Base-by-base conservation (phyloP, 37 sponge, comb jelly and placozoan species). In the Sycon ciliatum region DNA sequence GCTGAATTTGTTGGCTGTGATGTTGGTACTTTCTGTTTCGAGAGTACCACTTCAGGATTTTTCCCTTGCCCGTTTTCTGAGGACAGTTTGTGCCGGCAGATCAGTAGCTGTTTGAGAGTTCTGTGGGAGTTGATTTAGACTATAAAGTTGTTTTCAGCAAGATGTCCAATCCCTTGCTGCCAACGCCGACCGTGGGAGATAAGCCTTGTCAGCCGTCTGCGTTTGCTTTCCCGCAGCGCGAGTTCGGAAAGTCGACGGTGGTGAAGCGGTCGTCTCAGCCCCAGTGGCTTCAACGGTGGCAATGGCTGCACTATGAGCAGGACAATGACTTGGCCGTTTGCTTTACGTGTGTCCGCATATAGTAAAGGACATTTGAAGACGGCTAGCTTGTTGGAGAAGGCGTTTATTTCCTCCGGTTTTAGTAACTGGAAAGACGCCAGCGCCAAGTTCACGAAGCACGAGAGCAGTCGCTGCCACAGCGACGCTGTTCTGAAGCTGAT, bases 401-500 rank as follows among this genome's bases (percentile, higher is more conserved):
- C 29, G 24, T 26, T n/a, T 18, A 60, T 58, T 73, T 53, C 61
- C 56, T 32, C 68, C 30, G 68, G 68, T 24, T 66, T 66, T 34
- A 32, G 27, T 39, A 5, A 40, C 22, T 29, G 34, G 52, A 34
- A 35, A 66, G 75, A 80, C 37, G 80, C 73, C 32, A 32, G 35
- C 4, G 22, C 32, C 13, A 74, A 74, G 61, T 79, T 79, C 57
- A 30, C 38, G 1, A 24, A 53, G 56, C 81, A 74, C 65, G 70
- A 73, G 54, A 37, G 39, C 34, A 80, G 82, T 63, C 49, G 57
- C 26, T 81, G 81, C 33, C 75, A 80, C 64, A 73, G 73, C 52
- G 69, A 80, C 16, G 28, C 81, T 27, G 70, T 74, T 69, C 56
- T 79, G 35, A 72, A 71, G 38, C 65, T 65, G 57, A 35, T 79